A percentile compares a stretch with the other conserved stretches of the same genome.
Evolutionary conservation across 2,888 invertebrate genomes (phyloP).

Genomic region (Aplocera efformata): DNA sequence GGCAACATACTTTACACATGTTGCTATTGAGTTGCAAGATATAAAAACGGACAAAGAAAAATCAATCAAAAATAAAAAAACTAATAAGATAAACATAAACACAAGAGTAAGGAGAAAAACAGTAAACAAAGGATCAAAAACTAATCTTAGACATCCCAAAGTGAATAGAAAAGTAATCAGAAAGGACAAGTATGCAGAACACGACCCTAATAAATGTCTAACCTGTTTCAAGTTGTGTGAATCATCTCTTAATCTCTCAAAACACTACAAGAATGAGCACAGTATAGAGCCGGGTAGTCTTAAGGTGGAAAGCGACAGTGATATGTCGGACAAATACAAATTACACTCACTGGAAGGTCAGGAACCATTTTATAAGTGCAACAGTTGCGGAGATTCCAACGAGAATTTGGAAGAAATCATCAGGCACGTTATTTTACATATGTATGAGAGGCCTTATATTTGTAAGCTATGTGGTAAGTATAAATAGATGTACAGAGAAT

Average conservation of each 20-base stretch:
- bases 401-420: constrained; percentile 38
- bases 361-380: constrained; percentile 43
- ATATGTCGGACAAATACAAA: constrained; percentile 24
- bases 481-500: too few species aligned
- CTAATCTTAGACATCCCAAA: constrained; percentile 1
- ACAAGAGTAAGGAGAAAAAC: constrained; percentile 1
- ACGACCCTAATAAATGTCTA: constrained; percentile 38
- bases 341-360: constrained; percentile 19
- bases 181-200: constrained; percentile 16
- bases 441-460: constrained; percentile 46
- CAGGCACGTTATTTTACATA: constrained; percentile 45
- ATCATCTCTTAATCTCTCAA: constrained; percentile 36
- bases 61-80: background rate
- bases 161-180: constrained; percentile 6
- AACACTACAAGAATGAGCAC: constrained; percentile 42
- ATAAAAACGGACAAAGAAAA: constrained; percentile 3
- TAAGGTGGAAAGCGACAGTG: constrained; percentile 4
- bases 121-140: constrained; percentile 2
- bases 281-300: constrained; percentile 1
- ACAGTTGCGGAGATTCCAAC: constrained; percentile 44
- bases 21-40: background rate
- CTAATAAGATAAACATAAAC: constrained; percentile 3
- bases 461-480: constrained; percentile 68
- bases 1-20: constrained; percentile 1
- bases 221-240: constrained; percentile 40